Base-by-base conservation (phyloP, 2,888 invertebrate genomes). In the Drosophila prolongata region DNA sequence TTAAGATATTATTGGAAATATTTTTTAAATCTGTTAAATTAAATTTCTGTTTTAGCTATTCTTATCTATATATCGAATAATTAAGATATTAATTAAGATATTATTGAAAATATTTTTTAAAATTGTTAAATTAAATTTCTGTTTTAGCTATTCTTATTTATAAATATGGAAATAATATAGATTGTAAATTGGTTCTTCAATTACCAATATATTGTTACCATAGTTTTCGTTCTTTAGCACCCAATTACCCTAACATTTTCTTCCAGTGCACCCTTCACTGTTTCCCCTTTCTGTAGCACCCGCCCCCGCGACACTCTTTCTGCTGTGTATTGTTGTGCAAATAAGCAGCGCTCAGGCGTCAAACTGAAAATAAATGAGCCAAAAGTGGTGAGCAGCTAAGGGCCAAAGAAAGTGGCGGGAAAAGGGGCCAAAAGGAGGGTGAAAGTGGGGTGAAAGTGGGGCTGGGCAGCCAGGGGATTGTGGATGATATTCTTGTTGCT, bases 291-390 rank as follows among this genome's bases (percentile, higher is more conserved):
- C 8, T 30, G 30, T 8, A 30, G 1, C 44, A 24, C 6, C 13
- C 13, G 34, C 6, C 38, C 9, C 43, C 35, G 30, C 24, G 13
- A 16, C 24, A 8, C 56, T 42, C 47, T 35, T 55, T 35, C 57
- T 24, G 43, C 57, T 30, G 55, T 54, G 60, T 57, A 75, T 75
- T 75, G 74, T 75, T 88, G 87, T 86, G 83, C 83, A 84, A 84
- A 84, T 84, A 88, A 88, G 83, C 78, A 86, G 86, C 83, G 83
- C 79, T 82, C 82, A 70, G 79, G 89, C 87, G 87, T 86, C 89
- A 83, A 88, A 88, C 88, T 79, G 87, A 79, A 88, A 88, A 86
- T 88, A 83, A 83, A 83, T 83, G 83, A 83, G 89, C 83, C 83
- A 88, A 88, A 86, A 76, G 71, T 71, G 76, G 77, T 79, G 71